phyloP scores from a whole-genome alignment of 2,888 invertebrate species.

The Shargacucullia verbasci region DNA sequence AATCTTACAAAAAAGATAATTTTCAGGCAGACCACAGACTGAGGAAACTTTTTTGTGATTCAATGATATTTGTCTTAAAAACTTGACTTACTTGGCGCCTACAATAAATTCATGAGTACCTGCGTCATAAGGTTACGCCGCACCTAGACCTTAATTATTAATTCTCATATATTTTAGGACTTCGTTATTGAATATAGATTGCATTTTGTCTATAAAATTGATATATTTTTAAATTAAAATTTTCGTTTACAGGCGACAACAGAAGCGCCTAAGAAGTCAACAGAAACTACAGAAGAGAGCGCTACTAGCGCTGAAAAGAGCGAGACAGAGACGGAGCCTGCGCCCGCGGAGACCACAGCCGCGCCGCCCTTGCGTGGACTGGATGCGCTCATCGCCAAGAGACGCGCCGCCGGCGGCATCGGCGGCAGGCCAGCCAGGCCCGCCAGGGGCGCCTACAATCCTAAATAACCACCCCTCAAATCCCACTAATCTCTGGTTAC shows the following conservation, averaged over 20 bases:
- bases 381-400: constrained; percentile 91
- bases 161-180: too few species aligned
- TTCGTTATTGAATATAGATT: too few species aligned
- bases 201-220: too few species aligned
- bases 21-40: too few species aligned
- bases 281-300: constrained; percentile 79
- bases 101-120: too few species aligned
- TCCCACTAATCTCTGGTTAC: constrained; percentile 39
- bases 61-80: too few species aligned
- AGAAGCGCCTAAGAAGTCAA: constrained; percentile 79
- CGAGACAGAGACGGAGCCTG: constrained; percentile 80
- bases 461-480: constrained; percentile 61
- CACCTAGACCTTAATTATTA: too few species aligned
- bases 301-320: constrained; percentile 76
- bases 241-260: constrained; percentile 73
- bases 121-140: too few species aligned
- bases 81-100: too few species aligned
- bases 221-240: too few species aligned
- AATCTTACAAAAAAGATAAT: too few species aligned
- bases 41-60: too few species aligned
- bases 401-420: constrained; percentile 89
- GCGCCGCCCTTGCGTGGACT: constrained; percentile 90
- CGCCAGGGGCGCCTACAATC: constrained; percentile 68
- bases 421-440: constrained; percentile 76
- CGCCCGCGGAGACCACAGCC: constrained; percentile 81